Evolutionary conservation across 2,113 vertebrate species (phyloP).

Genomic region (Ramphastos sulfuratus): DNA sequence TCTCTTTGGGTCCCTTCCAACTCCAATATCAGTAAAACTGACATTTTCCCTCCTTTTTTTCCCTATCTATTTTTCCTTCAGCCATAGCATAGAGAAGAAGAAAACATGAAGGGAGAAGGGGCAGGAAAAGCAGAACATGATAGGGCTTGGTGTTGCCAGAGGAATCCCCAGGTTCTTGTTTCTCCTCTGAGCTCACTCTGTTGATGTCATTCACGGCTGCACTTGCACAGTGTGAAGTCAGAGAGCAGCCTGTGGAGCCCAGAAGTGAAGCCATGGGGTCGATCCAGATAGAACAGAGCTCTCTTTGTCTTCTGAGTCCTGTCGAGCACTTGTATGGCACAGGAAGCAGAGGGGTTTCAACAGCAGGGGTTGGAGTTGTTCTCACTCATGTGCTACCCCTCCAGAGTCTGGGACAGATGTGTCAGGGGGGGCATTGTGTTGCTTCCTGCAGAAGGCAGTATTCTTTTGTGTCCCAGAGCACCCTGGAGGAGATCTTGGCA

Average conservation of each 20-base stretch:
- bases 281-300: background rate
- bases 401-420: background rate
- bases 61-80: background rate
- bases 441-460: background rate
- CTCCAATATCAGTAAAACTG: background rate
- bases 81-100: background rate
- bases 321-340: too few species aligned
- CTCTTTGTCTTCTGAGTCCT: constrained; percentile 7
- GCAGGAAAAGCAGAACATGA: background rate
- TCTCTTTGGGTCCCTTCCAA: too few species aligned
- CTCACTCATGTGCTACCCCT: fast-evolving
- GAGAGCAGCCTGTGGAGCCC: background rate
- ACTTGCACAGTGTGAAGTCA: background rate
- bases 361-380: background rate
- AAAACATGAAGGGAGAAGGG: background rate
- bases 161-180: background rate
- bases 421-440: background rate
- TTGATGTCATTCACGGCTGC: background rate
- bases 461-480: background rate
- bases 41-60: background rate
- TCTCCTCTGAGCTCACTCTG: background rate
- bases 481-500: too few species aligned
- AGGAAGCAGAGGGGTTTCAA: background rate
- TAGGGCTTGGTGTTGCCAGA: background rate
- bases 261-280: background rate